Evolutionary conservation across 2,888 invertebrate species (phyloP).

Genomic region (Selenia dentaria): DNA sequence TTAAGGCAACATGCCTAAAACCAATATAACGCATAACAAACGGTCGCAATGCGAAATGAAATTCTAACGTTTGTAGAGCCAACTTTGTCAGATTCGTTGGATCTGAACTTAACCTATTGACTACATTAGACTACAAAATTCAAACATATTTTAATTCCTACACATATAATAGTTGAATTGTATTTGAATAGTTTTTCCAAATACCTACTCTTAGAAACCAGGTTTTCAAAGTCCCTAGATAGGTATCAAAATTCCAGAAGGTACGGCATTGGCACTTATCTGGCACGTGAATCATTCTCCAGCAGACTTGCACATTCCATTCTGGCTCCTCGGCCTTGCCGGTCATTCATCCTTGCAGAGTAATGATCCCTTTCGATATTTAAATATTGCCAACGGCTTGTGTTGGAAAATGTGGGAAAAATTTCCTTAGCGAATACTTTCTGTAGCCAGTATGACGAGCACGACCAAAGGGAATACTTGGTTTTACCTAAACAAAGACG

Average conservation of each 20-base stretch:
- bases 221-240: neutral
- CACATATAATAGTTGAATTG: too few species aligned
- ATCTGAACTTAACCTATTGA: too few species aligned
- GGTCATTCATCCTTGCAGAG: conserved; percentile 72
- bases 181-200: too few species aligned
- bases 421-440: conserved; percentile 24
- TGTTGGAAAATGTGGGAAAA: conserved; percentile 18
- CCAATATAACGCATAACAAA: too few species aligned
- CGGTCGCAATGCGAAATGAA: too few species aligned
- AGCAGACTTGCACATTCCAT: conserved; percentile 58
- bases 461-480: neutral
- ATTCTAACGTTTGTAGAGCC: too few species aligned
- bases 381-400: conserved; percentile 18
- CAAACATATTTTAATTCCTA: too few species aligned
- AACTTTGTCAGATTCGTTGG: too few species aligned
- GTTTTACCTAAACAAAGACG: neutral
- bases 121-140: too few species aligned
- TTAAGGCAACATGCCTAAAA: too few species aligned
- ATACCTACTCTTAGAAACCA: too few species aligned
- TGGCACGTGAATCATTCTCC: conserved; percentile 58
- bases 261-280: conserved; percentile 25
- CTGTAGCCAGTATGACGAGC: neutral
- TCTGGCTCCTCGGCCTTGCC: conserved; percentile 61
- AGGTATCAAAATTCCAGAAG: conserved; percentile 8
- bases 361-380: conserved; percentile 32